These are phyloP conservation scores for Aphelenchoides fujianensis DNA, from an alignment of 1,140 invertebrate species.

Conservation along the genomic window DNA sequence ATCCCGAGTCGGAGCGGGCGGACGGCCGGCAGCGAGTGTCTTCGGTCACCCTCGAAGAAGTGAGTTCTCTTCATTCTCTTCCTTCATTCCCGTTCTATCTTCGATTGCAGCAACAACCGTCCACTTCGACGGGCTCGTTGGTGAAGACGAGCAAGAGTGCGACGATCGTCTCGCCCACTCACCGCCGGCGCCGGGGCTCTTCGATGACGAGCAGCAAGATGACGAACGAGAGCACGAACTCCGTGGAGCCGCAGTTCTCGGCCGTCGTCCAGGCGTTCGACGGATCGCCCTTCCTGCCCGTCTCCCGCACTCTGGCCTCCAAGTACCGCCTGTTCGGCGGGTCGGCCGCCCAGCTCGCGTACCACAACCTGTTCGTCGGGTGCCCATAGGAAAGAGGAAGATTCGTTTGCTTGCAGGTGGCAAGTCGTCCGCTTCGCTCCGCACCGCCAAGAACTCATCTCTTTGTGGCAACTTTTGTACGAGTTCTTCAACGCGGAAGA, in stretches of 20 bases:
- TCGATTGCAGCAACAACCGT: background rate
- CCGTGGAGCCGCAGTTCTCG: background rate
- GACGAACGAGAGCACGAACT: background rate
- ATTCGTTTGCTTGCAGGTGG: background rate
- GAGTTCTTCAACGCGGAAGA: conserved; percentile 14
- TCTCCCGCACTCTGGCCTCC: background rate
- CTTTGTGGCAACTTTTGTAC: conserved; percentile 17
- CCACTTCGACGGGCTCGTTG: background rate
- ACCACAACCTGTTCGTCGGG: background rate
- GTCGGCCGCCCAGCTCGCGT: background rate
- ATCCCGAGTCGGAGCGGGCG: background rate
- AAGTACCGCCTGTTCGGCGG: conserved; percentile 1
- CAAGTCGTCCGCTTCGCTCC: background rate
- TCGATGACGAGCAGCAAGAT: background rate
- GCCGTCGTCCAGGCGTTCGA: background rate
- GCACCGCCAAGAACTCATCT: conserved; percentile 1
- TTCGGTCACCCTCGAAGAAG: conserved; percentile 9
- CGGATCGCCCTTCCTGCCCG: background rate
- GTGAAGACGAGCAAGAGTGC: conserved; percentile 6
- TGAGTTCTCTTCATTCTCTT: background rate
- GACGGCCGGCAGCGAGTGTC: background rate
- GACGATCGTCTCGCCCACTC: background rate
- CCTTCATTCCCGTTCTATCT: background rate
- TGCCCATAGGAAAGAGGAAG: background rate
- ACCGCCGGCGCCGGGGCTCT: background rate